Conservation (phyloP, 2,888 invertebrate species). For the Aelia acuminata region DNA sequence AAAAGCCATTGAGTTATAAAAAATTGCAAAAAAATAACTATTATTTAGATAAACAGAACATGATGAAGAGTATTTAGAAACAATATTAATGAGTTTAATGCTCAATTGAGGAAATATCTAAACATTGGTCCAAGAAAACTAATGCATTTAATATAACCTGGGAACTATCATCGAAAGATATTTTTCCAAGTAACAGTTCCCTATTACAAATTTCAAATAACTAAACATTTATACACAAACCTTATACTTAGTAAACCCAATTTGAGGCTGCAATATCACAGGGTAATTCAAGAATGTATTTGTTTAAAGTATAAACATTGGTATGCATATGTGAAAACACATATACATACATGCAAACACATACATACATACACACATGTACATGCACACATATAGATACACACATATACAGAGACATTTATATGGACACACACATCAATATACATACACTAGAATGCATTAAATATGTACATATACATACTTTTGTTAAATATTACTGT, state of each 20-base stretch:
- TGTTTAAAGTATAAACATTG: slow-evolving; percentile 60
- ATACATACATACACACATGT: slow-evolving; percentile 10
- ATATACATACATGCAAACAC: slow-evolving; percentile 33
- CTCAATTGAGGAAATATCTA: slow-evolving; percentile 46
- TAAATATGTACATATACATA: slow-evolving; percentile 40
- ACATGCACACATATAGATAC: not conserved
- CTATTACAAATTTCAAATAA: slow-evolving; percentile 40
- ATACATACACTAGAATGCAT: slow-evolving; percentile 41
- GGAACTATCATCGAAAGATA: slow-evolving; percentile 55
- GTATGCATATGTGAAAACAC: slow-evolving; percentile 13
- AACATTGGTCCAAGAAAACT: slow-evolving; percentile 28
- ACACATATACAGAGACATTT: not conserved
- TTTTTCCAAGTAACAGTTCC: slow-evolving; percentile 53
- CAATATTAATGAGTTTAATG: slow-evolving; percentile 20
- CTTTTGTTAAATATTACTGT: slow-evolving; percentile 53
- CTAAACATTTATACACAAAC: slow-evolving; percentile 47
- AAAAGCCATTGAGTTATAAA: not conserved
- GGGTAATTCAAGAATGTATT: slow-evolving; percentile 63
- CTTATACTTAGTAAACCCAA: slow-evolving; percentile 55
- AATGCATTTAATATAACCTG: slow-evolving; percentile 30
- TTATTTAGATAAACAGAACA: not conserved
- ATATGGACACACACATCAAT: slow-evolving; percentile 10
- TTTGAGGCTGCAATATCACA: slow-evolving; percentile 62
- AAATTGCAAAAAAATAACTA: not conserved
- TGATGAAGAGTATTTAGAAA: not conserved